Evolutionary conservation across 2,888 invertebrate genomes (phyloP).

Genomic region (Drosophila mettleri): DNA sequence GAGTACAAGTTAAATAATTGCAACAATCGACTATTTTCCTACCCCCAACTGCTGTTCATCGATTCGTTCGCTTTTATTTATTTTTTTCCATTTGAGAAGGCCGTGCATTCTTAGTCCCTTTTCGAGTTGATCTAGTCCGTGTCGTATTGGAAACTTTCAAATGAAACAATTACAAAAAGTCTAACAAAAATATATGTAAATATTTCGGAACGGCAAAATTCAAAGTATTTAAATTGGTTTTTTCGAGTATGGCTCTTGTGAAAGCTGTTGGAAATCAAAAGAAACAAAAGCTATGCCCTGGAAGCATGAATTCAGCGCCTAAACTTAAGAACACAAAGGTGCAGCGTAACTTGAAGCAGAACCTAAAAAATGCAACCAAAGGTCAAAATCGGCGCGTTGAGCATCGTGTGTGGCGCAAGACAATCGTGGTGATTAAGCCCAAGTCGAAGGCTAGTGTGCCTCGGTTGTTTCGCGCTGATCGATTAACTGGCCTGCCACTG

Average conservation of each 20-base stretch:
- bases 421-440: conserved; percentile 32
- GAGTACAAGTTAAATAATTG: conserved; percentile 20
- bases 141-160: not conserved
- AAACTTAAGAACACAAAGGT: not conserved
- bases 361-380: not conserved
- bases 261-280: conserved; percentile 3
- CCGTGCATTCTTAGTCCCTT: not conserved
- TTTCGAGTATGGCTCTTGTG: conserved; percentile 1
- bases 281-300: not conserved
- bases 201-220: conserved; percentile 21
- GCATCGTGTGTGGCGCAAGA: conserved; percentile 55
- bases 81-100: too few species aligned
- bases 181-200: not conserved
- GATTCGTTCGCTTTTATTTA: not conserved
- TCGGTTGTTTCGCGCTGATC: conserved; percentile 54
- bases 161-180: not conserved
- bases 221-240: conserved; percentile 2
- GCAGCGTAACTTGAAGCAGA: not conserved
- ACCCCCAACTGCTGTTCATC: not conserved
- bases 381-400: not conserved
- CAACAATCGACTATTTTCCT: not conserved
- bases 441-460: conserved; percentile 40
- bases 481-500: conserved; percentile 57
- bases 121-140: not conserved
- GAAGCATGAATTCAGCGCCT: conserved; percentile 3